Conservation (phyloP, 2,113 vertebrate species). For the Carassius carassius region DNA sequence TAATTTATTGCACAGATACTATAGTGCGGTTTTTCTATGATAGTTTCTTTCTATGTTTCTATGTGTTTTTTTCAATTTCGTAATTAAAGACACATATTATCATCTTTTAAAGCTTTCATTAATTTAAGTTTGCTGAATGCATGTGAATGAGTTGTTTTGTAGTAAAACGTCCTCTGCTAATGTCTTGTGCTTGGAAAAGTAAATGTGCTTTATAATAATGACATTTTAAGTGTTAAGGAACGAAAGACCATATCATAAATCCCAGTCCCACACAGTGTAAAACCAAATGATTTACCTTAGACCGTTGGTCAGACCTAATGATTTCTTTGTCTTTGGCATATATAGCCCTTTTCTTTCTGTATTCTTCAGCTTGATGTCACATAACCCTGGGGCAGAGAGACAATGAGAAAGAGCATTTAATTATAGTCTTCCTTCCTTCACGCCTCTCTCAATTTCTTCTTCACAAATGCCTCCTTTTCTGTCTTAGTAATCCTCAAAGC, state of each 20-base stretch:
- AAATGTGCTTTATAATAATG: not conserved
- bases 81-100: constrained; percentile 66
- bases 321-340: constrained; percentile 54
- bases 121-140: no score
- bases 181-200: not conserved
- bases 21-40: constrained; percentile 67
- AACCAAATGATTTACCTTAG: constrained; percentile 11
- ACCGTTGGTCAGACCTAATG: constrained; percentile 21
- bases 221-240: not conserved
- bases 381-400: constrained; percentile 64
- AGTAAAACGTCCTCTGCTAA: not conserved
- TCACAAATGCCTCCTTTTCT: constrained; percentile 77
- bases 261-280: not conserved
- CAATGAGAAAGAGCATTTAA: constrained; percentile 71
- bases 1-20: constrained; percentile 90
- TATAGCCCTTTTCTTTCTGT: constrained; percentile 56
- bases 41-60: constrained; percentile 30
- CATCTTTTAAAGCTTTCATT: constrained; percentile 17
- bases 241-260: constrained; percentile 17
- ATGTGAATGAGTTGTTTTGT: not conserved
- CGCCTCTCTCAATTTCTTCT: constrained; percentile 78
- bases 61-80: constrained; percentile 58
- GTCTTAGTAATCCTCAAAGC: constrained; percentile 80
- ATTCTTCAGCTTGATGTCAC: constrained; percentile 66
- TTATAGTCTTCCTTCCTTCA: constrained; percentile 72